Evolutionary conservation across 2,113 vertebrate genomes (phyloP).

Genomic region (Edolisoma coerulescens): DNA sequence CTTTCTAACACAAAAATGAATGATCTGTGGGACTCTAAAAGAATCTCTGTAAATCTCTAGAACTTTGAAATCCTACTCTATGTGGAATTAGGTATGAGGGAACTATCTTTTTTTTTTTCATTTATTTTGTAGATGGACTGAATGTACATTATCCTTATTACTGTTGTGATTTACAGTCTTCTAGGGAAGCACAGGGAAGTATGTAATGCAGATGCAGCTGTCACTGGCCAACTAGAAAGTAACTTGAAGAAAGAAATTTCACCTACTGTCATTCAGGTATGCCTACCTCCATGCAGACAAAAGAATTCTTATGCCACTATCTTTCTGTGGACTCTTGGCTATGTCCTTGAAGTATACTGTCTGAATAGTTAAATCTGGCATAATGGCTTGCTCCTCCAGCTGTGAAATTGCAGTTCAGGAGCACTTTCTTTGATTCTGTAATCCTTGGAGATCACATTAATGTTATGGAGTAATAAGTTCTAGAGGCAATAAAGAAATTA

Average conservation of each 20-base stretch:
- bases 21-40: not conserved
- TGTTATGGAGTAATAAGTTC: not conserved
- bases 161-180: not conserved
- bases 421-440: not conserved
- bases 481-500: not conserved
- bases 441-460: not conserved
- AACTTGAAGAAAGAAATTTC: not conserved
- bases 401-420: not conserved
- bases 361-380: not conserved
- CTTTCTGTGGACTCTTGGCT: not conserved
- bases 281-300: not conserved
- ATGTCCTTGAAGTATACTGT: not conserved
- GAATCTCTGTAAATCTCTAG: not conserved
- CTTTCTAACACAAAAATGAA: not conserved
- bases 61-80: not conserved
- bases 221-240: not conserved
- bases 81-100: not conserved
- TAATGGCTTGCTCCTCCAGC: not conserved
- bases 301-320: not conserved
- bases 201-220: not conserved
- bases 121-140: not conserved
- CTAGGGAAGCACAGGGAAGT: not conserved
- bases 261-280: not conserved
- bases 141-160: not conserved
- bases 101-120: not conserved